These are phyloP conservation scores for Myotis findleyi DNA, from an alignment of 2,797 vertebrate genomes.

Conservation along the genomic window DNA sequence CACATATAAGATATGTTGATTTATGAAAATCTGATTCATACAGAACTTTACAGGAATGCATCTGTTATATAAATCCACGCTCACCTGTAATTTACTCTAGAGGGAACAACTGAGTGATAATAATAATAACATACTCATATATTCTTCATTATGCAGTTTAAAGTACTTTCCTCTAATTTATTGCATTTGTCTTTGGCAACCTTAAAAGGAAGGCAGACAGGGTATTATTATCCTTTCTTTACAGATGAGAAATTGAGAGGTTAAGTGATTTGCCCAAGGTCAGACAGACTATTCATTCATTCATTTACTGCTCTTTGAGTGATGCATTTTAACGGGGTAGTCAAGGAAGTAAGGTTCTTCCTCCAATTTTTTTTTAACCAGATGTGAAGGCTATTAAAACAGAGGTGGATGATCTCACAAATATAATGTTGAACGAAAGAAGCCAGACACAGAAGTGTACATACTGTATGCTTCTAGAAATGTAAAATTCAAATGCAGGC, in stretches of 20 bases:
- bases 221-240: slow-evolving; percentile 59
- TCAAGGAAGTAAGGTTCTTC: slow-evolving; percentile 68
- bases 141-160: slow-evolving; percentile 68
- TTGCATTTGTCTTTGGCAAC: slow-evolving; percentile 63
- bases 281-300: slow-evolving; percentile 58
- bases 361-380: slow-evolving; percentile 60
- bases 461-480: slow-evolving; percentile 49
- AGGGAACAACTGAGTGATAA: slow-evolving; percentile 67
- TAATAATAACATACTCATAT: slow-evolving; percentile 70
- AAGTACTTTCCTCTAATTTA: slow-evolving; percentile 69
- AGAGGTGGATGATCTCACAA: slow-evolving; percentile 74
- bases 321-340: slow-evolving; percentile 60
- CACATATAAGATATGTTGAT: slow-evolving; percentile 59
- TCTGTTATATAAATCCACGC: slow-evolving; percentile 71
- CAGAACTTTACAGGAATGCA: slow-evolving; percentile 61
- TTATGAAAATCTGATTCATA: slow-evolving; percentile 74
- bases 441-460: slow-evolving; percentile 66
- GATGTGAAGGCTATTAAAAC: slow-evolving; percentile 80
- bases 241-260: slow-evolving; percentile 72
- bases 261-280: slow-evolving; percentile 79
- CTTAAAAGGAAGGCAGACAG: slow-evolving; percentile 42
- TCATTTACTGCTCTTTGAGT: slow-evolving; percentile 62
- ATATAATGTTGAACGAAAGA: slow-evolving; percentile 64
- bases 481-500: slow-evolving; percentile 58
- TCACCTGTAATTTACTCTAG: slow-evolving; percentile 75